Conservation (phyloP, 1,140 invertebrate genomes). For the Nasonia giraulti region DNA sequence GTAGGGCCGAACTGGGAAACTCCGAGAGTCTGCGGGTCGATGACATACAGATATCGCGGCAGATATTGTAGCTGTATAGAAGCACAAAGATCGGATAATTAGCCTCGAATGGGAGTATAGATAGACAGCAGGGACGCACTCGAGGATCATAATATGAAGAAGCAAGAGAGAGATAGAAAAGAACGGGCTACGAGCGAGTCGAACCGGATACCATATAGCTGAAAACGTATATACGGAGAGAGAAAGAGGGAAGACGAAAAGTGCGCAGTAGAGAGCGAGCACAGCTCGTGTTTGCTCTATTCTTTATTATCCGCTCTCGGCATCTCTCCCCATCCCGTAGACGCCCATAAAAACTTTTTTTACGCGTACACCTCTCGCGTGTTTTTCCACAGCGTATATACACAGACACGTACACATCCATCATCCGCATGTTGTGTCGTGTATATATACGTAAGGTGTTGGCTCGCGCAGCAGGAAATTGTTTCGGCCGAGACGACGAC, state of each 20-base stretch:
- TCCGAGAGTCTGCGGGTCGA: no score
- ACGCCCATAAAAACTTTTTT: background rate
- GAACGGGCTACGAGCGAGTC: background rate
- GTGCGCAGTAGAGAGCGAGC: slow-evolving; percentile 1
- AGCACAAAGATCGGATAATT: slow-evolving; percentile 21
- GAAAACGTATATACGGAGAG: background rate
- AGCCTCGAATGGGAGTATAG: background rate
- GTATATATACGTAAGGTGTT: background rate
- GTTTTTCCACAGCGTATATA: background rate
- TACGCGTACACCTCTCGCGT: background rate
- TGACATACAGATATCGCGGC: background rate
- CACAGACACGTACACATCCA: no score
- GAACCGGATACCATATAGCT: background rate
- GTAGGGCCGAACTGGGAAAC: background rate
- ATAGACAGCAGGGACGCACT: background rate
- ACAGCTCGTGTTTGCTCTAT: slow-evolving; percentile 22
- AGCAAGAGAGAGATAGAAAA: background rate
- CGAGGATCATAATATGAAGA: background rate
- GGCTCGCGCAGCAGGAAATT: background rate
- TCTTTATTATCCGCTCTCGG: slow-evolving; percentile 34
- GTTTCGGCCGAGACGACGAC: background rate
- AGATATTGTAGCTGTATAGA: background rate
- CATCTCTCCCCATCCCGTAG: background rate
- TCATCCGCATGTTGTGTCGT: background rate
- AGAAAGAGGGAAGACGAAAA: background rate